phyloP scores from a whole-genome alignment of 2,888 invertebrate genomes.

The Acanthoscelides obtectus region DNA sequence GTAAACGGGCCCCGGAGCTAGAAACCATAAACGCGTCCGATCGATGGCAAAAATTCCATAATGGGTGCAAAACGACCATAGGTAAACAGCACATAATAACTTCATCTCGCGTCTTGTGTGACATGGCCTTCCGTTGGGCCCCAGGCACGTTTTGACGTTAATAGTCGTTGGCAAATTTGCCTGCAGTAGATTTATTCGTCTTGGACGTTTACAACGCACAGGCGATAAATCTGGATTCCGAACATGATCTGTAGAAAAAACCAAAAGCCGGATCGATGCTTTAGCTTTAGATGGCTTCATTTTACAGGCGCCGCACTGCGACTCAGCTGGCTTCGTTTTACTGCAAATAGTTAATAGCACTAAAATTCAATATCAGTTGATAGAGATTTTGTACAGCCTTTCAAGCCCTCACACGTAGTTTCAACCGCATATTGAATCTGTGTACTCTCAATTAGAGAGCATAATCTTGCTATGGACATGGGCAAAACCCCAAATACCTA shows the following conservation, averaged over 20 bases:
- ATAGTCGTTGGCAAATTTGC: slow-evolving; percentile 11
- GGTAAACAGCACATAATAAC: neutral
- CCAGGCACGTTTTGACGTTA: slow-evolving; percentile 11
- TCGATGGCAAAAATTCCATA: neutral
- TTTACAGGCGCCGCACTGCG: neutral
- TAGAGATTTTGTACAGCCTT: too few species aligned
- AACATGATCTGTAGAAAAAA: neutral
- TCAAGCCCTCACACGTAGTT: too few species aligned
- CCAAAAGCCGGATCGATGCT: neutral
- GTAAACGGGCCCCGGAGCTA: neutral
- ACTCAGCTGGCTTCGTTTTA: neutral
- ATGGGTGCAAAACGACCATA: neutral
- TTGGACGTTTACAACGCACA: slow-evolving; percentile 7
- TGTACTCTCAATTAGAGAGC: too few species aligned
- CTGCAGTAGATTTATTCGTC: slow-evolving; percentile 9
- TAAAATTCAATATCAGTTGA: too few species aligned
- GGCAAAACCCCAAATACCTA: too few species aligned
- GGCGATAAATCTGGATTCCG: slow-evolving; percentile 1
- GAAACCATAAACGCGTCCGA: neutral
- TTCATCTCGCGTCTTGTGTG: neutral
- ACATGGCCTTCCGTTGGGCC: neutral
- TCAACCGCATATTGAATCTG: too few species aligned
- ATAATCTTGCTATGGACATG: too few species aligned
- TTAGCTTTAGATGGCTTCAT: neutral
- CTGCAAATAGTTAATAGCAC: too few species aligned